Conservation (phyloP, 2,888 invertebrate genomes). For the Drosophila multiciliata region DNA sequence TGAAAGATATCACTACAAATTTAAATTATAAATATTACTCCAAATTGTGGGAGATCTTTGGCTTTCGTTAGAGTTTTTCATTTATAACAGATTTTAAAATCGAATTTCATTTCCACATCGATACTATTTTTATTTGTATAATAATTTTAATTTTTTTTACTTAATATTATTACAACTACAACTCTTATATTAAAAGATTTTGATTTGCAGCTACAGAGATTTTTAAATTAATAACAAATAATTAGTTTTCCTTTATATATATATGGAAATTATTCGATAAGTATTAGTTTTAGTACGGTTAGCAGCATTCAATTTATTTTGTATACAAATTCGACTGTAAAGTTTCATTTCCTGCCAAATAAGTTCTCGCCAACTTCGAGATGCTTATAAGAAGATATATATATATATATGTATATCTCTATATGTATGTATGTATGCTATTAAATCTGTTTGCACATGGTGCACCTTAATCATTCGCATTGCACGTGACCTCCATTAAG, state of each 20-base stretch:
- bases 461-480: constrained; percentile 36
- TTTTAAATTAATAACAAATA: not conserved
- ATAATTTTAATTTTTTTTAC: not conserved
- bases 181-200: not conserved
- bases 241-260: too few species aligned
- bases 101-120: not conserved
- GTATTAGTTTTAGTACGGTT: not conserved
- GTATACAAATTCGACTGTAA: constrained; percentile 15
- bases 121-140: not conserved
- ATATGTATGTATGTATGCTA: not conserved
- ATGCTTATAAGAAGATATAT: not conserved
- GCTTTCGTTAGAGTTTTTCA: not conserved
- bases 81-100: not conserved
- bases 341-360: constrained; percentile 34
- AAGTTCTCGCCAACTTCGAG: constrained; percentile 10
- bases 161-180: not conserved
- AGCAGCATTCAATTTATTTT: not conserved
- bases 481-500: constrained; percentile 62
- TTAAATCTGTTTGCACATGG: not conserved
- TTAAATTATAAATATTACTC: not conserved
- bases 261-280: not conserved
- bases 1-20: not conserved
- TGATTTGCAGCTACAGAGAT: not conserved
- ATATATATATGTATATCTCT: not conserved
- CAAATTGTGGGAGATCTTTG: not conserved